Percentiles rank a stretch among this genome's conserved stretches.
These are phyloP conservation scores for Conger conger DNA, from an alignment of 2,113 vertebrate genomes.

Conservation along the genomic window DNA sequence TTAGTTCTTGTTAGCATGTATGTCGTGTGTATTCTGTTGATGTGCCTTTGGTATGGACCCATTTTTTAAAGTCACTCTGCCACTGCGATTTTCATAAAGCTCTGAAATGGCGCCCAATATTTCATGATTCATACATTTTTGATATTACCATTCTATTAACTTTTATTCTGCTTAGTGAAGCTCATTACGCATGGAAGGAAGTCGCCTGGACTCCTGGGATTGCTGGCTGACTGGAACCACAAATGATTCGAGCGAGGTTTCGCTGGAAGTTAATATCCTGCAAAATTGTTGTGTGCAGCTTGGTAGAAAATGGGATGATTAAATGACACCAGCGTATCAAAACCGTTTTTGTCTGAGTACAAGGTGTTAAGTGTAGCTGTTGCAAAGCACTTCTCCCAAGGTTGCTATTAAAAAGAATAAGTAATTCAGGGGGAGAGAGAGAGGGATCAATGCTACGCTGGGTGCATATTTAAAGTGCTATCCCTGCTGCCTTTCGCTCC, in stretches of 20 bases:
- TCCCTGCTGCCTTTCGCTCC: background rate
- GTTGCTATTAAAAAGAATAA: slow-evolving; percentile 71
- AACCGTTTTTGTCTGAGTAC: slow-evolving; percentile 75
- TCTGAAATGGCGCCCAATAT: slow-evolving; percentile 52
- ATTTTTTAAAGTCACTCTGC: slow-evolving; percentile 30
- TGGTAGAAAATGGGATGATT: slow-evolving; percentile 72
- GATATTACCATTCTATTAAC: slow-evolving; percentile 59
- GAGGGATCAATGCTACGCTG: background rate
- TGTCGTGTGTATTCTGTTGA: no score
- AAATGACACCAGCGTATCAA: slow-evolving; percentile 79
- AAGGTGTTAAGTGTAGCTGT: slow-evolving; percentile 71
- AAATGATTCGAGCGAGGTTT: slow-evolving; percentile 80
- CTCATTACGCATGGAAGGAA: slow-evolving; percentile 70
- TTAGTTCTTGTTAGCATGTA: no score
- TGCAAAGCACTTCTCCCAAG: slow-evolving; percentile 63
- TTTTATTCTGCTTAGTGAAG: slow-evolving; percentile 62
- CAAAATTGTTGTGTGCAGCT: slow-evolving; percentile 77
- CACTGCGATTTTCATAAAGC: slow-evolving; percentile 61
- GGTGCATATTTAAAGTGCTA: slow-evolving; percentile 1
- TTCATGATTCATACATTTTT: slow-evolving; percentile 58
- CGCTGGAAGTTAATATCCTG: slow-evolving; percentile 81
- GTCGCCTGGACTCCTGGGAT: slow-evolving; percentile 67
- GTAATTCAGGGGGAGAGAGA: slow-evolving; percentile 59
- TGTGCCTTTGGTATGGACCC: slow-evolving; percentile 14
- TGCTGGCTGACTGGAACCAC: slow-evolving; percentile 74